These are phyloP conservation scores for Sebastes dallii DNA, from an alignment of 2,797 vertebrate species.

Conservation along the genomic window DNA sequence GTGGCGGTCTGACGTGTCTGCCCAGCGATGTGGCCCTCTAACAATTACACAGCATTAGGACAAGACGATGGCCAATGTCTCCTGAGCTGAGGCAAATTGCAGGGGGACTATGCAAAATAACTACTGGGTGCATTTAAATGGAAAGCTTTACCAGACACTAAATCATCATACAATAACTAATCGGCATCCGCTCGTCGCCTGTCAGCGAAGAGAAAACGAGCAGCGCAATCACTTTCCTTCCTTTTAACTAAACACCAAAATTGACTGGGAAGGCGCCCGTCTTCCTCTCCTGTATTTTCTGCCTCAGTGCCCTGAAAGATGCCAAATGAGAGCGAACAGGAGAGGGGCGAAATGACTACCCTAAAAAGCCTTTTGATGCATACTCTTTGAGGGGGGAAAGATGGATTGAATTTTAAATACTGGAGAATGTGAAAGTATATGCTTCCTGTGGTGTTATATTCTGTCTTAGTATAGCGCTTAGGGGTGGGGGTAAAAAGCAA, in stretches of 20 bases:
- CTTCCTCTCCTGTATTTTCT: slow-evolving; percentile 79
- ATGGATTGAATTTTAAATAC: slow-evolving; percentile 58
- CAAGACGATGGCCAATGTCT: slow-evolving; percentile 78
- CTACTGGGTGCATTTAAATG: slow-evolving; percentile 87
- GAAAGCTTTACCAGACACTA: slow-evolving; percentile 89
- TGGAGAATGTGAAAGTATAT: background rate
- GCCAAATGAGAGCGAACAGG: slow-evolving; percentile 73
- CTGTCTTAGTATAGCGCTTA: background rate
- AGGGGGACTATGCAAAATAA: slow-evolving; percentile 87
- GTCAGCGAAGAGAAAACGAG: slow-evolving; percentile 73
- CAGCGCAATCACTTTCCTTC: slow-evolving; percentile 79
- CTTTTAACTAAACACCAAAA: slow-evolving; percentile 88
- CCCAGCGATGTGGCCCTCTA: slow-evolving; percentile 63
- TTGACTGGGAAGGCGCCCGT: slow-evolving; percentile 70
- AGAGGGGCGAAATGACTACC: slow-evolving; percentile 63
- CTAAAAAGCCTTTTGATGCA: slow-evolving; percentile 71
- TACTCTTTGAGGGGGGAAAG: slow-evolving; percentile 39
- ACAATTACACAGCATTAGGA: slow-evolving; percentile 85
- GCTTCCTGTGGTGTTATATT: background rate
- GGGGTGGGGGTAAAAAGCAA: no score
- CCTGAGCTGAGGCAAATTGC: slow-evolving; percentile 85
- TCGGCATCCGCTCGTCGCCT: slow-evolving; percentile 70
- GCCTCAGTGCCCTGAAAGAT: slow-evolving; percentile 79
- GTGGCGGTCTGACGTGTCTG: slow-evolving; percentile 41
- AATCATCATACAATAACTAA: slow-evolving; percentile 88